Evolutionary conservation across 2,113 vertebrate species (phyloP), one percentile per base, ranked within the genome.

Genomic region (Rhabdornis inornatus): DNA sequence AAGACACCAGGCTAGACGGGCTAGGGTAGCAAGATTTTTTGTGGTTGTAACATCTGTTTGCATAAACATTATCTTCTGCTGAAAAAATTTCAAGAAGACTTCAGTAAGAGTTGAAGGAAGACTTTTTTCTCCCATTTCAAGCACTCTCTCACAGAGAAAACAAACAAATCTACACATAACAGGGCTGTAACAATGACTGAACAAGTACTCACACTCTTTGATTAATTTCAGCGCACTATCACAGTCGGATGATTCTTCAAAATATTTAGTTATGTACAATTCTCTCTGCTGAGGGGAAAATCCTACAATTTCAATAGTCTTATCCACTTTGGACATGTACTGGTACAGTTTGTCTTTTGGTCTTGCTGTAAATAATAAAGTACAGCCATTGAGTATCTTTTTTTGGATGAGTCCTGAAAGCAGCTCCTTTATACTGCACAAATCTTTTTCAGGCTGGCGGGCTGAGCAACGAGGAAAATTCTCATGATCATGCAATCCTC

Each of bases 341-440:
- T 98, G 99, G 82, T 92, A 98, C 49, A 98, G 93, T 27, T 97
- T 98, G 39, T 98, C 98, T 93, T 97, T 98, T 19, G 98, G 98
- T 81, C 99, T 98, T 22, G 98, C 97, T 2, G 98, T 98, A 22
- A 99, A 96, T 33, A 99, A 93, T 72, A 99, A 92, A 1, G 98
- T 99, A 92, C 99, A 99, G 8, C 99, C 99, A 5, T 93, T 97
- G 33, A 99, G 98, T 13, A 99, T 77, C 87, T 98, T 98, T 78
- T 98, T 98, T 94, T 99, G 99, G 57, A 99, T 98, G 71, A 99
- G 97, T 12, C 98, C 97, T 0, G 98, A 98, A 88, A 99, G 98
- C 24, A 99, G 94, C 57, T 98, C 98, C 61, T 97, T 98, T 6
- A 98, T 69, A 20, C 97, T 98, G 89, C 76, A 97, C 21, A 66